Percentiles rank a stretch among this genome's conserved stretches.
These are phyloP conservation scores for Nesoenas mayeri DNA, from an alignment of 2,113 vertebrate species.

Conservation along the genomic window DNA sequence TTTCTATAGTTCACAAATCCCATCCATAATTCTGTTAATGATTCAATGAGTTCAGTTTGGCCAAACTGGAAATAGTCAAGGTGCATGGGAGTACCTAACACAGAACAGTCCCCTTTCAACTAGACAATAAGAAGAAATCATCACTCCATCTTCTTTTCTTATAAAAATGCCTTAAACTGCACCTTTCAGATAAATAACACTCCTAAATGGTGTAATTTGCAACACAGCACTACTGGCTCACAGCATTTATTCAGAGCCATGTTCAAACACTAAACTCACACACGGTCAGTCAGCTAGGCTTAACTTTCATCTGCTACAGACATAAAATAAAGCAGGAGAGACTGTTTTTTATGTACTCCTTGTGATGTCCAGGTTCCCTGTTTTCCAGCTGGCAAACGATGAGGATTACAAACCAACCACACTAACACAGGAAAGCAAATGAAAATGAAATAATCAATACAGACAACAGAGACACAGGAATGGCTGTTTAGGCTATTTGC, in stretches of 20 bases:
- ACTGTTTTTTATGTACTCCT: not conserved
- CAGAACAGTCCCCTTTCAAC: not conserved
- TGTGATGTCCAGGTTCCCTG: not conserved
- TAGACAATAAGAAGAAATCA: not conserved
- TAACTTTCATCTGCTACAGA: not conserved
- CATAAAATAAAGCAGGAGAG: not conserved
- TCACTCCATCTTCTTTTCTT: not conserved
- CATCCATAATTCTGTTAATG: not conserved
- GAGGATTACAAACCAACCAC: not conserved
- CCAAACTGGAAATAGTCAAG: not conserved
- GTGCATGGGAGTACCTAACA: fast-evolving
- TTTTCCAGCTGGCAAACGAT: not conserved
- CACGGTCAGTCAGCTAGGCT: not conserved
- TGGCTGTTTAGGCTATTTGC: conserved; percentile 12
- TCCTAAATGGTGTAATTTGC: not conserved
- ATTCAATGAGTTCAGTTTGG: not conserved
- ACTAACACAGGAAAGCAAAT: not conserved
- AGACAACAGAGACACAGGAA: conserved; percentile 6
- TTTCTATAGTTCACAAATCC: not conserved
- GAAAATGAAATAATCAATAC: conserved; percentile 31
- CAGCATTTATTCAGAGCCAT: not conserved
- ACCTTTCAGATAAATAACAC: not conserved
- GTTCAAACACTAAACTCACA: not conserved
- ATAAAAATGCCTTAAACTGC: not conserved
- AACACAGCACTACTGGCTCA: not conserved